phyloP scores from a whole-genome alignment of 2,797 vertebrate species.

The Sebastes minor region DNA sequence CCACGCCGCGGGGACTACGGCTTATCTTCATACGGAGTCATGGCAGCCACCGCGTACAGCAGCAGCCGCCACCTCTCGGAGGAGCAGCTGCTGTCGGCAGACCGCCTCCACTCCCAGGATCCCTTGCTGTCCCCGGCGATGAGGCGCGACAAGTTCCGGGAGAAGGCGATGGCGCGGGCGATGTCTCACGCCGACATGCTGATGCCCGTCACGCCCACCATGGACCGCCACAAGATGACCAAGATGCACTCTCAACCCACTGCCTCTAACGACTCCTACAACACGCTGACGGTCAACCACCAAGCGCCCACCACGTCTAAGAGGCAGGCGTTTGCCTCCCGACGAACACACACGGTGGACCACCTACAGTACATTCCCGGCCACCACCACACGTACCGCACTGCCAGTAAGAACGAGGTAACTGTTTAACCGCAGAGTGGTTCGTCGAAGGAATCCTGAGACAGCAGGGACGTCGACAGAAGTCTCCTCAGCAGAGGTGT shows the following conservation, averaged over 20 bases:
- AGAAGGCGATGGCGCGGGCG: conserved; percentile 90
- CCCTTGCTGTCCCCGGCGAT: conserved; percentile 94
- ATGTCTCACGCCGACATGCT: conserved; percentile 96
- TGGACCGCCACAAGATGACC: conserved; percentile 95
- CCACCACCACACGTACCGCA: conserved; percentile 92
- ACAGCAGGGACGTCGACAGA: conserved; percentile 12
- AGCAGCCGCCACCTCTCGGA: conserved; percentile 92
- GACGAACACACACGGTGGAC: conserved; percentile 97
- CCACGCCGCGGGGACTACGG: conserved; percentile 79
- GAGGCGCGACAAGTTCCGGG: conserved; percentile 87
- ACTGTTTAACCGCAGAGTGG: conserved; percentile 87
- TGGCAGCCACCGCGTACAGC: conserved; percentile 65
- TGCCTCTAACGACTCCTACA: conserved; percentile 92
- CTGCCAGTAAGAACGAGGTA: conserved; percentile 98
- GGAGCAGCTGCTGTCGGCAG: conserved; percentile 92
- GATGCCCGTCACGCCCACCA: conserved; percentile 89
- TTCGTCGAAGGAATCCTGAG: conserved; percentile 9
- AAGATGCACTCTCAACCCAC: conserved; percentile 98
- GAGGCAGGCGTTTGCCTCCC: conserved; percentile 95
- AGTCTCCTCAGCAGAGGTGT: conserved; percentile 23
- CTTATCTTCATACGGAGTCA: conserved; percentile 68
- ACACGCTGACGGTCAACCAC: conserved; percentile 89
- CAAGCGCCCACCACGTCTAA: conserved; percentile 86
- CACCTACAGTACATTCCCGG: conserved; percentile 95
- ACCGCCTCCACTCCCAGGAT: conserved; percentile 96